Evolutionary conservation across 2,888 invertebrate genomes (phyloP).

Genomic region (Gerris lacustris): DNA sequence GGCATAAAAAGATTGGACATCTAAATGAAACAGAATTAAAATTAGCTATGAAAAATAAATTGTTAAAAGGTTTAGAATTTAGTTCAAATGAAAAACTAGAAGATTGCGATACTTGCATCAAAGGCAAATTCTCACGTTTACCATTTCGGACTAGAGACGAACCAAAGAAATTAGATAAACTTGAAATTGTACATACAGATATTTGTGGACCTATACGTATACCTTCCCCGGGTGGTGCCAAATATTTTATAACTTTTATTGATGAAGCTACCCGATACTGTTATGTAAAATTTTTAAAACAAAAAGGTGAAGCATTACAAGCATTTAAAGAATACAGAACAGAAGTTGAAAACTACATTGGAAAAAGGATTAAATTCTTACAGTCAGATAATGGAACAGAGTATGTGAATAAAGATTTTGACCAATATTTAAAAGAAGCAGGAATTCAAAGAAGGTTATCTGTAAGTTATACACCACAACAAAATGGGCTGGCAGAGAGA

Average conservation of each 20-base stretch:
- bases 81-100: slow-evolving; percentile 10
- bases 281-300: slow-evolving; percentile 28
- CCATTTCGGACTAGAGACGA: too few relatives aligned
- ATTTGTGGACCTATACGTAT: slow-evolving; percentile 30
- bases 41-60: slow-evolving; percentile 13
- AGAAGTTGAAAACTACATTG: slow-evolving; percentile 28
- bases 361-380: slow-evolving; percentile 12
- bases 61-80: slow-evolving; percentile 16
- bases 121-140: too few relatives aligned
- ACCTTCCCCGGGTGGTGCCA: slow-evolving; percentile 25
- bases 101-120: slow-evolving; percentile 18
- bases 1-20: slow-evolving; percentile 16
- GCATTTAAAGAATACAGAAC: slow-evolving; percentile 24
- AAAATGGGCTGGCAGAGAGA: too few relatives aligned
- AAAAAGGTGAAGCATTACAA: slow-evolving; percentile 28
- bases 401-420: too few relatives aligned
- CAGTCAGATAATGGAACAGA: background rate
- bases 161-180: slow-evolving; percentile 16
- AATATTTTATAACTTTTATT: slow-evolving; percentile 30
- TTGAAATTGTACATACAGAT: slow-evolving; percentile 30
- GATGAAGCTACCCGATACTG: slow-evolving; percentile 29
- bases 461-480: too few relatives aligned
- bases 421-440: too few relatives aligned
- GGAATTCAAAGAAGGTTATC: too few relatives aligned
- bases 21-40: slow-evolving; percentile 17